Percentiles rank a stretch among this genome's conserved stretches.
phyloP scores from a whole-genome alignment of 92 coral and sea anemone species.

The Heliopora coerulea region DNA sequence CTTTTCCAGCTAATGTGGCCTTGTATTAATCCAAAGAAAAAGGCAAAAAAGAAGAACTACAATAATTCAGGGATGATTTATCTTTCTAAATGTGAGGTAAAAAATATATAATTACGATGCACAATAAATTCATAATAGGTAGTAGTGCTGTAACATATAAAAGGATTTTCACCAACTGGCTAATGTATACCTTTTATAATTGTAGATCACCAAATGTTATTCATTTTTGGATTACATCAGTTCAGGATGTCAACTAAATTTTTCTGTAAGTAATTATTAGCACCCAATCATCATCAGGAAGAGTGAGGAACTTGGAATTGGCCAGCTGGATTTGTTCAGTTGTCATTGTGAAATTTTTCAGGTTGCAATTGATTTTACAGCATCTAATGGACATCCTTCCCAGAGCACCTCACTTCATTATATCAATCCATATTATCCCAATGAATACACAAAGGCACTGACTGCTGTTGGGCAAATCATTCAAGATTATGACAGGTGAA shows the following conservation, averaged over 20 bases:
- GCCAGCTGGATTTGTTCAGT: too few relatives aligned
- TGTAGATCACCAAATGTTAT: conserved; percentile 66
- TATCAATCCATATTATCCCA: conserved; percentile 93
- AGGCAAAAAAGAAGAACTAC: conserved; percentile 79
- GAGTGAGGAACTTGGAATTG: too few relatives aligned
- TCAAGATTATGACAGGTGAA: conserved; percentile 94
- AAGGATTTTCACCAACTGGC: background rate
- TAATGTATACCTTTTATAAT: too few relatives aligned
- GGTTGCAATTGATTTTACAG: conserved; percentile 98
- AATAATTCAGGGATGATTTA: conserved; percentile 83
- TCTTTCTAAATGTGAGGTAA: conserved; percentile 81
- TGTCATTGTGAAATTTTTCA: conserved; percentile 10
- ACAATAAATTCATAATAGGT: background rate
- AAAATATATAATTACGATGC: too few relatives aligned
- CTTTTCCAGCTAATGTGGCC: conserved; percentile 77
- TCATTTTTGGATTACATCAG: conserved; percentile 84
- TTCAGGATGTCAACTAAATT: conserved; percentile 93
- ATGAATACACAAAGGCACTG: conserved; percentile 87
- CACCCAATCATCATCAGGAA: too few relatives aligned
- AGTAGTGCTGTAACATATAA: background rate
- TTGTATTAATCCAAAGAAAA: conserved; percentile 88
- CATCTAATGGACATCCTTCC: conserved; percentile 88
- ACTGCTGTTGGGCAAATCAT: conserved; percentile 93
- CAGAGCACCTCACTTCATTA: conserved; percentile 85
- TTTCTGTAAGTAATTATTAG: conserved; percentile 92